Conservation (phyloP, 2,797 vertebrate genomes). For the Cottoperca gobio region DNA sequence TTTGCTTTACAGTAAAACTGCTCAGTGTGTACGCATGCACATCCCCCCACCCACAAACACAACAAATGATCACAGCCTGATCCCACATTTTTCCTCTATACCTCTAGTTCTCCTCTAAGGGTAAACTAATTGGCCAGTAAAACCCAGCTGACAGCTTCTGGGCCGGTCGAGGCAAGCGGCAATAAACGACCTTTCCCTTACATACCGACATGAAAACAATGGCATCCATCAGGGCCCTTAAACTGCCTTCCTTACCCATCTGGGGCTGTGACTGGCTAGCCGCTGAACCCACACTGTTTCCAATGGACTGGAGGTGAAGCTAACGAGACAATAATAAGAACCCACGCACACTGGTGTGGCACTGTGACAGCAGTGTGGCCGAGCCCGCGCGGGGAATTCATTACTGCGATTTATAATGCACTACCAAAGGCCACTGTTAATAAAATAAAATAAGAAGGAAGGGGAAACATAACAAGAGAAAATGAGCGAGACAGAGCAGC, state of each 20-base stretch:
- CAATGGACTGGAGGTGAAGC: conserved; percentile 63
- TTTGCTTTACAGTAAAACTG: conserved; percentile 30
- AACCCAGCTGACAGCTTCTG: conserved; percentile 67
- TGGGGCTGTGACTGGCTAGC: conserved; percentile 42
- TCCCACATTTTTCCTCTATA: conserved; percentile 28
- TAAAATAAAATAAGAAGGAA: conserved; percentile 4
- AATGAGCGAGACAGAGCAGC: conserved; percentile 29
- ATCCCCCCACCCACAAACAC: conserved; percentile 20
- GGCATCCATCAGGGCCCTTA: conserved; percentile 69
- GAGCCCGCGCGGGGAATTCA: conserved; percentile 58
- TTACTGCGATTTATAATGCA: conserved; percentile 74
- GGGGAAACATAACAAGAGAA: conserved; percentile 33
- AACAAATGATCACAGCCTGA: conserved; percentile 48
- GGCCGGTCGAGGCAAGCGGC: conserved; percentile 48
- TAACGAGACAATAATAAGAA: conserved; percentile 73
- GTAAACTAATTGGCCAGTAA: conserved; percentile 74
- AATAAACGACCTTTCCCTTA: conserved; percentile 69
- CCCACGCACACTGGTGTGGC: conserved; percentile 50
- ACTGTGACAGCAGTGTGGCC: conserved; percentile 46
- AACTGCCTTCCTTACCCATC: conserved; percentile 63
- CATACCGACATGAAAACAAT: conserved; percentile 69
- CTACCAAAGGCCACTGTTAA: conserved; percentile 61
- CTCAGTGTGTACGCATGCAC: conserved; percentile 16
- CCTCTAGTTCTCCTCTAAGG: conserved; percentile 44
- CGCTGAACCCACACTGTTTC: conserved; percentile 59